A percentile compares a stretch with the other conserved stretches of the same genome.
phyloP scores from a whole-genome alignment of 2,888 invertebrate species.

The Mesopsocus fuscifrons region DNA sequence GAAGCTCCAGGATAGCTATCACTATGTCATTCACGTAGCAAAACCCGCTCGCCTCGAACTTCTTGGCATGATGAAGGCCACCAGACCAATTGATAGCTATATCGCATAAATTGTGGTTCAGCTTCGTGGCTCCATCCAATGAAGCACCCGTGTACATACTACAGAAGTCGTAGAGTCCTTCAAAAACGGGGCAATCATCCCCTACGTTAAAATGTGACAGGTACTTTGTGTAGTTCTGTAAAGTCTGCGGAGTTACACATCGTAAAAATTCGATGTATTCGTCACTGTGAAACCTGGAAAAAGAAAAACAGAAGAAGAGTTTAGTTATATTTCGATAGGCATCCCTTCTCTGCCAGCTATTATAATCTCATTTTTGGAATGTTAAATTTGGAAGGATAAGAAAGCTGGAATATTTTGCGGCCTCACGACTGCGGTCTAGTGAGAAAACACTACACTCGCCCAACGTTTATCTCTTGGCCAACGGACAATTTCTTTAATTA shows the following conservation, averaged over 20 bases:
- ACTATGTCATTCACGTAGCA: conserved; percentile 99
- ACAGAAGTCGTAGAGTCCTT: conserved; percentile 96
- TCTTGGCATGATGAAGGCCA: conserved; percentile 97
- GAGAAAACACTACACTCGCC: too few species aligned
- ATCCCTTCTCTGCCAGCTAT: too few species aligned
- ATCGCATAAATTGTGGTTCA: conserved; percentile 88
- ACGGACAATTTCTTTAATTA: too few species aligned
- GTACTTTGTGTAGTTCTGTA: conserved; percentile 80
- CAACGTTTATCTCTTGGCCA: too few species aligned
- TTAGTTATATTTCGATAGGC: too few species aligned
- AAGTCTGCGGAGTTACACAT: conserved; percentile 86
- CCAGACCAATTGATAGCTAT: conserved; percentile 99
- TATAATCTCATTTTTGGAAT: too few species aligned
- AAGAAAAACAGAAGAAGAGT: too few species aligned
- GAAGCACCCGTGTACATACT: conserved; percentile 97
- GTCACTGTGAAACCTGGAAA: conserved; percentile 74
- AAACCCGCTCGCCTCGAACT: conserved; percentile 97
- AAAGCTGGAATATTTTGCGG: too few species aligned
- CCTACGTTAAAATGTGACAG: conserved; percentile 92
- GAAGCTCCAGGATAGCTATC: conserved; percentile 82
- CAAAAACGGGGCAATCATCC: conserved; percentile 90
- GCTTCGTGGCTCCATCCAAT: conserved; percentile 85
- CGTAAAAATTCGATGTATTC: conserved; percentile 96
- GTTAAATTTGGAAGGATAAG: too few species aligned
- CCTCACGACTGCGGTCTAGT: too few species aligned